A percentile compares a stretch with the other conserved stretches of the same genome.
Evolutionary conservation across 2,888 invertebrate genomes (phyloP).

Genomic region (Lycocerus yunnanus): DNA sequence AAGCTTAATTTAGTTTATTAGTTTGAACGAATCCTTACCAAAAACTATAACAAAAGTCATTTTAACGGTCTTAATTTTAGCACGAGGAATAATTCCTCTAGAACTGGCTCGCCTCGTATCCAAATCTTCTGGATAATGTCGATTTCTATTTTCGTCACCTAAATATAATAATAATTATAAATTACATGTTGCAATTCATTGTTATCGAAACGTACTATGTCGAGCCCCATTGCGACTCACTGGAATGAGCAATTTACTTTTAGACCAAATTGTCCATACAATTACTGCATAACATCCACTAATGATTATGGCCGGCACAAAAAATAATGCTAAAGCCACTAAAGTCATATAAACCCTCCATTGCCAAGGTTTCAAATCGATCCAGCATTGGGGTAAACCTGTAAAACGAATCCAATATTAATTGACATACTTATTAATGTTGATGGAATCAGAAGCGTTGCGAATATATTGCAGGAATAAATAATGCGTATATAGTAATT

Average conservation of each 20-base stretch:
- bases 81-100: slow-evolving; percentile 89
- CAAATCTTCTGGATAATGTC: slow-evolving; percentile 49
- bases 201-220: slow-evolving; percentile 40
- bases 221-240: slow-evolving; percentile 49
- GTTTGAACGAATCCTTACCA: slow-evolving; percentile 62
- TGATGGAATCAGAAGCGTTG: background rate
- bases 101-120: slow-evolving; percentile 81
- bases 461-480: background rate
- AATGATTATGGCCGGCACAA: slow-evolving; percentile 85
- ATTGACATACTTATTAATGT: background rate
- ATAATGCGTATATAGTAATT: background rate
- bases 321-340: slow-evolving; percentile 80
- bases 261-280: slow-evolving; percentile 91
- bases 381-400: slow-evolving; percentile 86
- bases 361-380: slow-evolving; percentile 74
- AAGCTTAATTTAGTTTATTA: background rate
- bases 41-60: slow-evolving; percentile 97
- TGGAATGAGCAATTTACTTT: slow-evolving; percentile 68
- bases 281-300: slow-evolving; percentile 89
- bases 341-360: slow-evolving; percentile 91
- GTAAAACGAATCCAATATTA: slow-evolving; percentile 5
- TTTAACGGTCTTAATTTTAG: slow-evolving; percentile 96
- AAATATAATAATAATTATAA: slow-evolving; percentile 19
- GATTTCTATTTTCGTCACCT: slow-evolving; percentile 48
- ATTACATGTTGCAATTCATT: background rate